phyloP scores from a whole-genome alignment of 2,888 invertebrate genomes.

The Lumbricus terrestris region DNA sequence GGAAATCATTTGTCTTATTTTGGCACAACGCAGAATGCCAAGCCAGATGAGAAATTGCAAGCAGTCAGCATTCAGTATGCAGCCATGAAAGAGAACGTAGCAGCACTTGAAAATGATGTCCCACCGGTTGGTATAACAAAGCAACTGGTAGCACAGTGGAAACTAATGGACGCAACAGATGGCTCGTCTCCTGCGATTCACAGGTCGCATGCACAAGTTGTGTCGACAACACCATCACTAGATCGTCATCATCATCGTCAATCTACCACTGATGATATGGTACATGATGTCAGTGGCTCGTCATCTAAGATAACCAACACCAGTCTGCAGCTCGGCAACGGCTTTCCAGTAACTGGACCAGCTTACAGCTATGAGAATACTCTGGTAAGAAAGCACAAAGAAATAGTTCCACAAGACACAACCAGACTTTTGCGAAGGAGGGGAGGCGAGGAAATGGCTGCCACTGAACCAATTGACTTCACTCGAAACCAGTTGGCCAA shows the following conservation, averaged over 20 bases:
- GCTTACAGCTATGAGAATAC: not conserved
- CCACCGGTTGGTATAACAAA: conserved; percentile 3
- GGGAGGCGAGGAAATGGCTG: not conserved
- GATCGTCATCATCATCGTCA: not conserved
- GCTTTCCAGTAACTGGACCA: not conserved
- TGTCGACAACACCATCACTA: not conserved
- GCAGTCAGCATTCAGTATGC: not conserved
- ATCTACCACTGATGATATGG: not conserved
- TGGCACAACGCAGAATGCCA: not conserved
- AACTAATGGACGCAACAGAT: not conserved
- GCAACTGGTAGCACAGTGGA: not conserved
- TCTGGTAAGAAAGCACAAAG: conserved; percentile 3
- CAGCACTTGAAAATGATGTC: not conserved
- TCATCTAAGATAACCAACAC: not conserved
- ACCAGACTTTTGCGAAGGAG: not conserved
- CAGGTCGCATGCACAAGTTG: not conserved
- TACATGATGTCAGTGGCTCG: not conserved
- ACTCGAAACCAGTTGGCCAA: conserved; percentile 12
- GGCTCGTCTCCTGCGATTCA: not conserved
- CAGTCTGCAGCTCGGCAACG: not conserved
- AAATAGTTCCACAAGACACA: too few species aligned
- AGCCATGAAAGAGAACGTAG: not conserved
- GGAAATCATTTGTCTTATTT: not conserved
- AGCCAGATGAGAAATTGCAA: not conserved
- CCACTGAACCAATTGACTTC: not conserved